Evolutionary conservation across 2,113 vertebrate species (phyloP), one percentile per base, ranked within the genome.

Genomic region (Colius striatus): DNA sequence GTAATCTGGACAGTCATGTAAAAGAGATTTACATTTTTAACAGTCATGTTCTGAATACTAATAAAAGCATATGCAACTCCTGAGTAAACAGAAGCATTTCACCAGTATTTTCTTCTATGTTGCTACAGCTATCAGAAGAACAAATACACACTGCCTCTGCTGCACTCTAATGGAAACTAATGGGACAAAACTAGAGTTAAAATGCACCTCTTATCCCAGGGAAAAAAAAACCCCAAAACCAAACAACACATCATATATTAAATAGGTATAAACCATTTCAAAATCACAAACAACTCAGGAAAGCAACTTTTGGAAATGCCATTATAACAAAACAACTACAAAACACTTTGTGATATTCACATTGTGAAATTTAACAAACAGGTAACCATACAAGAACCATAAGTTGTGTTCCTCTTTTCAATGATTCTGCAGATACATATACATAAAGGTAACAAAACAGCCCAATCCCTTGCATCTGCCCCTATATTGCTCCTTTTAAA

Each of bases 371-470:
- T 84, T 36, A 87, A 66, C 36, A 67, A 89, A 66, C 2, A 22
- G 14, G 8, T 65, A 55, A 14, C 29, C 45, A 48, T 34, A 54
- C 20, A 74, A 32, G 25, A 60, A 67, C 29, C 0, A 0, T 15
- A 68, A 61, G 30, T 11, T 17, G 1, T 36, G 6, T 36, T 89
- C 27, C 61, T 70, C 29, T 48, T 16, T 47, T 36, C 62, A 18
- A n/a, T 5, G 5, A 47, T 11, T 70, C 41, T 20, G 16, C 36
- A 61, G 36, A 41, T 29, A 47, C 3, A 77, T 20, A 53, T 3
- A 48, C 5, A 38, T 21, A 62, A 53, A 10, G 76, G 10, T 11
- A 61, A 45, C 17, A 90, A 65, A 91, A 48, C 16, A 86, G 29
- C 43, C 43, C 30, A 48, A 9, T 48, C 16, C 9, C n/a, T 20